A percentile compares a stretch with the other conserved stretches of the same genome.
These are phyloP conservation scores for Drosophila anomalata DNA, from an alignment of 2,888 invertebrate genomes.

Conservation along the genomic window DNA sequence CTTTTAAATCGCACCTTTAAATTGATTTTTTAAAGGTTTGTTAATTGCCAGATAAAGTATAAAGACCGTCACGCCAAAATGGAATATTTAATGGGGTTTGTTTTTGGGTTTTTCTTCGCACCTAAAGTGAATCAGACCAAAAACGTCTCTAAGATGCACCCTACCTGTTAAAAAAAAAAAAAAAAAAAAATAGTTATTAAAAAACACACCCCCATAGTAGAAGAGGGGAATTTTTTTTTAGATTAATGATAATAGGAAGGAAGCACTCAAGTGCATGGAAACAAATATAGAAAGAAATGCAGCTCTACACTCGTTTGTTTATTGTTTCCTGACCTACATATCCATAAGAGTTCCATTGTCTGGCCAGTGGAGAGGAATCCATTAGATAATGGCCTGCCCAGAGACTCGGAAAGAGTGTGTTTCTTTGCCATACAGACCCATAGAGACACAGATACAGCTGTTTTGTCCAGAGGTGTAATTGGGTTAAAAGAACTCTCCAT, in stretches of 20 bases:
- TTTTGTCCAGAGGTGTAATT: not conserved
- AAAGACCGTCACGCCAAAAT: conserved; percentile 13
- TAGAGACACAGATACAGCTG: not conserved
- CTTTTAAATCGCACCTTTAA: conserved; percentile 4
- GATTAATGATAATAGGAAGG: conserved; percentile 6
- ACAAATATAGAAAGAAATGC: not conserved
- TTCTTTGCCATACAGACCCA: not conserved
- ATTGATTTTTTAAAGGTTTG: conserved; percentile 19
- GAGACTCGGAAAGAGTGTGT: conserved; percentile 5
- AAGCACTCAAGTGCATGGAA: conserved; percentile 13
- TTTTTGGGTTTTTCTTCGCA: conserved; percentile 3
- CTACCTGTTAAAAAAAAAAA: not conserved
- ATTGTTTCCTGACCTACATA: conserved; percentile 34
- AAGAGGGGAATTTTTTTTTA: conserved; percentile 1
- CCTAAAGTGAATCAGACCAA: conserved; percentile 31
- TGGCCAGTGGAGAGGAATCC: conserved; percentile 5
- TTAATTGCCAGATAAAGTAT: conserved; percentile 14
- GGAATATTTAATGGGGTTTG: conserved; percentile 26
- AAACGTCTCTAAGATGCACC: not conserved
- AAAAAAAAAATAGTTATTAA: not conserved
- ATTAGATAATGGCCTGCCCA: conserved; percentile 22
- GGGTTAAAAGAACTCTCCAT: not conserved
- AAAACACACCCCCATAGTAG: not conserved
- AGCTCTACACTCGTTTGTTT: conserved; percentile 13
- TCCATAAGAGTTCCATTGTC: conserved; percentile 10